Evolutionary conservation across 2,113 vertebrate genomes (phyloP).

Genomic region (Lophura nycthemera): DNA sequence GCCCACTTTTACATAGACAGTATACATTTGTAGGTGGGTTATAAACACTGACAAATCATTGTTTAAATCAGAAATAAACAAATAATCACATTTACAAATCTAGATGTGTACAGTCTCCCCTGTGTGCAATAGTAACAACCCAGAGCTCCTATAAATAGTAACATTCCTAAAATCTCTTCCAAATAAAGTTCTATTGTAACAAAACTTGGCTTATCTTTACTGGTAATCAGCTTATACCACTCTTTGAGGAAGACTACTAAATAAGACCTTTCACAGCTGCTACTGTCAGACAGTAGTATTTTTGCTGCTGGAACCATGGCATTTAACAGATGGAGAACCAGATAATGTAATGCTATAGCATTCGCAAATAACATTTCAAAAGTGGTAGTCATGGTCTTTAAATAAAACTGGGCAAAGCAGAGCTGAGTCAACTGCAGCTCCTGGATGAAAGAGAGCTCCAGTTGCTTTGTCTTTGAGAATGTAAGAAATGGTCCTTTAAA

Average conservation of each 20-base stretch:
- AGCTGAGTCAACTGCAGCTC: background rate
- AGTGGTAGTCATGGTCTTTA: conserved; percentile 39
- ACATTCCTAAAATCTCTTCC: background rate
- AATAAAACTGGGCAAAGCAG: conserved; percentile 35
- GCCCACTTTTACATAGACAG: background rate
- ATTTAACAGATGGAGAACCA: conserved; percentile 47
- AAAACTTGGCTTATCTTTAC: conserved; percentile 10
- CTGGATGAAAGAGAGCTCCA: background rate
- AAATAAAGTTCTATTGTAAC: background rate
- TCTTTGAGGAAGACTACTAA: conserved; percentile 36
- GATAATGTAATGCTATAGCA: conserved; percentile 33
- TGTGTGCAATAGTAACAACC: background rate
- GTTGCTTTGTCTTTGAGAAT: background rate
- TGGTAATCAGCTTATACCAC: background rate
- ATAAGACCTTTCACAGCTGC: conserved; percentile 38
- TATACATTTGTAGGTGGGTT: background rate
- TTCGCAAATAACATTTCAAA: conserved; percentile 20
- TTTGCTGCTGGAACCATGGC: conserved; percentile 19
- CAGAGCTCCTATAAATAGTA: background rate
- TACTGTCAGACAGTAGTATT: conserved; percentile 27
- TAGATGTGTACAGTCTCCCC: background rate
- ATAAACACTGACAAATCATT: background rate
- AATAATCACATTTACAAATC: background rate
- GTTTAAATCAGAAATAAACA: conserved; percentile 8
- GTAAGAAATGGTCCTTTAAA: background rate